Evolutionary conservation across 2,888 invertebrate species (phyloP).

Genomic region (Cryptus armator): DNA sequence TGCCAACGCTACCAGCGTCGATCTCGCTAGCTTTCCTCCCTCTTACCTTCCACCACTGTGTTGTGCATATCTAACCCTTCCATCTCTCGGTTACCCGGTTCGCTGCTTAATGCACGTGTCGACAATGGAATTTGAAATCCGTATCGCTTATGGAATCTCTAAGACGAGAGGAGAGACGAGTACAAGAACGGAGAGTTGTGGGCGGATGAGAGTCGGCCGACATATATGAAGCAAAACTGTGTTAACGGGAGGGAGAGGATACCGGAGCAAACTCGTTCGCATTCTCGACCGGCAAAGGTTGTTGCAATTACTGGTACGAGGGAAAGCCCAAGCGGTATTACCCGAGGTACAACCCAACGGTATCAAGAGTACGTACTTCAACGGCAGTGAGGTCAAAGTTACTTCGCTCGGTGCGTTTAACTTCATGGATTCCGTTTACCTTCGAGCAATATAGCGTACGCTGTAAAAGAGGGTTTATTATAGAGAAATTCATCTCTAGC

Average conservation of each 20-base stretch:
- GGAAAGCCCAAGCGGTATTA: constrained; percentile 33
- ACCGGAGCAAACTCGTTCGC: constrained; percentile 64
- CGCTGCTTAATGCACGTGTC: constrained; percentile 70
- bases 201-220: neutral
- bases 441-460: neutral
- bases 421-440: constrained; percentile 19
- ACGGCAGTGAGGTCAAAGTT: constrained; percentile 62
- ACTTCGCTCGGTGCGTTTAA: constrained; percentile 30
- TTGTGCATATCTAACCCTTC: constrained; percentile 12
- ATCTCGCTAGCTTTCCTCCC: constrained; percentile 44
- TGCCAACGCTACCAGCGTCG: constrained; percentile 11
- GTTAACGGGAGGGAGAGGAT: constrained; percentile 37
- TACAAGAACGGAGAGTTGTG: constrained; percentile 11
- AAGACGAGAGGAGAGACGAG: constrained; percentile 52
- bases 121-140: constrained; percentile 72
- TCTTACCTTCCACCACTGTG: constrained; percentile 36
- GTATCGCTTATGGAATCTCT: constrained; percentile 66
- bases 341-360: constrained; percentile 26
- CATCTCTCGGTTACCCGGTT: constrained; percentile 46
- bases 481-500: constrained; percentile 58
- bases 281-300: constrained; percentile 65
- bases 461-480: constrained; percentile 42
- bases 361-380: constrained; percentile 62
- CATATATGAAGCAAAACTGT: neutral
- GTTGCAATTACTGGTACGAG: constrained; percentile 64